These are phyloP conservation scores for Arrhamphus sclerolepis DNA, from an alignment of 2,797 vertebrate species.

Conservation along the genomic window DNA sequence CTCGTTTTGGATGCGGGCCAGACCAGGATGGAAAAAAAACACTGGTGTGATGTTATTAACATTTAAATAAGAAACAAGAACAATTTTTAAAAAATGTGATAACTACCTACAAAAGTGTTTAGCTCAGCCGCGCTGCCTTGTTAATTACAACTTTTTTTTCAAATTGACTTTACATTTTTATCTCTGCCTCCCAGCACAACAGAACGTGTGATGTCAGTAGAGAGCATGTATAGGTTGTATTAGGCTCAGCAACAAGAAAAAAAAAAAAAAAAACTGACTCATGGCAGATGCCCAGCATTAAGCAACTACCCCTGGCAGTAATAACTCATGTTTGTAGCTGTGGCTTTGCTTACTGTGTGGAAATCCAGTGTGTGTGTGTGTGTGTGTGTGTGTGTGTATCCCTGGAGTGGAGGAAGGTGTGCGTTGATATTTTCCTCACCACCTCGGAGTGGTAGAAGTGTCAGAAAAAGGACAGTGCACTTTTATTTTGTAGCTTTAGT, in stretches of 20 bases:
- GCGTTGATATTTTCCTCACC: conserved; percentile 24
- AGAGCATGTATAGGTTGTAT: conserved; percentile 32
- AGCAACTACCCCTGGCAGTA: conserved; percentile 34
- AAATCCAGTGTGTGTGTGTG: conserved; percentile 1
- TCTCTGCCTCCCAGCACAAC: conserved; percentile 45
- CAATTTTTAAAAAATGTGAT: no score
- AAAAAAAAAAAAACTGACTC: conserved; percentile 6
- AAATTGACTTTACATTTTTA: conserved; percentile 42
- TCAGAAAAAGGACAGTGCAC: conserved; percentile 14
- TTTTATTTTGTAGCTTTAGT: conserved; percentile 43
- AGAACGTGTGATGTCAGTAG: conserved; percentile 20
- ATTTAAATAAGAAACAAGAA: no score
- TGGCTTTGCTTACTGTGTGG: conserved; percentile 24
- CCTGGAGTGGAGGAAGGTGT: background rate
- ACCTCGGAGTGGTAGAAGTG: conserved; percentile 13
- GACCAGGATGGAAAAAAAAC: background rate
- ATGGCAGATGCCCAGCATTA: conserved; percentile 29
- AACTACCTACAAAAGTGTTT: no score
- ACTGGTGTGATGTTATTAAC: background rate
- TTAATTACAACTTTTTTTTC: conserved; percentile 3
- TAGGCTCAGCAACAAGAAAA: no score
- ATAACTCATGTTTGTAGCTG: conserved; percentile 13
- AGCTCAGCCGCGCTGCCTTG: no score
- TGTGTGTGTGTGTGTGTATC: background rate
- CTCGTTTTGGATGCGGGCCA: background rate